Evolutionary conservation across 1,140 invertebrate species (phyloP), one percentile per base, ranked within the genome.

Genomic region (Sitodiplosis mosellana): DNA sequence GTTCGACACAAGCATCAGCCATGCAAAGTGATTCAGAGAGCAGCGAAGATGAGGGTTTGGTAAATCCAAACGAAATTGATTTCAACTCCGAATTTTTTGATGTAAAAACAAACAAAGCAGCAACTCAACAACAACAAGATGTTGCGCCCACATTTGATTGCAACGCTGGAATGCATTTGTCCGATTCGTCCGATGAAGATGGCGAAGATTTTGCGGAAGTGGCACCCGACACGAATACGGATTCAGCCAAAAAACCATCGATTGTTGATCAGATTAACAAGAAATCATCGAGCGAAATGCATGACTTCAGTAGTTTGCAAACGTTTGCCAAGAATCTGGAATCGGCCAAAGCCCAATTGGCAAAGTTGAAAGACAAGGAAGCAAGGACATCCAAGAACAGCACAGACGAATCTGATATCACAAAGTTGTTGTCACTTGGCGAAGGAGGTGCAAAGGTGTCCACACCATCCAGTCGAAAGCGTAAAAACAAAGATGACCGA

Each of bases 311-410:
- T 10, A 27, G 10, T 27, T 27, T 27, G 10, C 27, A 14, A 38
- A 17, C 36, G 36, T n/a, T 61, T 52, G 57, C 58, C n/a, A 61
- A 61, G 40, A 62, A 59, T 49, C 48, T 66, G 49, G 60, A 66
- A 41, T 55, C 58, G 41, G 57, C 56, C 2, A 58, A 59, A 41
- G 55, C 59, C 63, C 62, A 54, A 46, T 33, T 33, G 48, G 58
- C 53, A 18, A 65, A 66, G 62, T 57, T 74, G 42, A 69, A 72
- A 54, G 64, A 71, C 55, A 65, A 67, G 10, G 71, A 72, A 54
- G 61, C 67, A 15, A 63, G 67, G 34, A 63, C 73, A 36, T 62
- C 69, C 47, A 67, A 69, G 33, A 72, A 73, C 51, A 56, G 58
- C 45, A 48, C 57, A 2, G 64, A 64, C 47, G 54, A 54, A 42